phyloP scores from a whole-genome alignment of 2,888 invertebrate genomes.

The Microctonus brassicae region DNA sequence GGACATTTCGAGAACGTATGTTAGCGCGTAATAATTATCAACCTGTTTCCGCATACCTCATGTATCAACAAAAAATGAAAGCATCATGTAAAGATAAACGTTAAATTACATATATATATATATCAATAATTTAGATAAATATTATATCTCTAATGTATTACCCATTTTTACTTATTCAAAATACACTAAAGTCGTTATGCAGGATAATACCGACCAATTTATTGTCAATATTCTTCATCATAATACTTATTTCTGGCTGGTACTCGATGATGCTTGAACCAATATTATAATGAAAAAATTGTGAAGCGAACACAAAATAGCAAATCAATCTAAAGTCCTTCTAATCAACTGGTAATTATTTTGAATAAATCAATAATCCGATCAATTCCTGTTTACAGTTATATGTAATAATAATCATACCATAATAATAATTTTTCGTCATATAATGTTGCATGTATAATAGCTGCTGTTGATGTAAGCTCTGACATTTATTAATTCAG shows the following conservation, averaged over 20 bases:
- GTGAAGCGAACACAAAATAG: not conserved
- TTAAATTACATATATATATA: constrained; percentile 36
- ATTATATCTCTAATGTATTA: not conserved
- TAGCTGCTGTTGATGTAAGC: not conserved
- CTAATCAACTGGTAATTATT: too few species aligned
- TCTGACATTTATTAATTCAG: constrained; percentile 1
- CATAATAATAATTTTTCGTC: too few species aligned
- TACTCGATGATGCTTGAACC: not conserved
- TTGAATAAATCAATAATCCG: too few species aligned
- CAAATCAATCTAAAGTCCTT: too few species aligned
- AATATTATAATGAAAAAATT: too few species aligned
- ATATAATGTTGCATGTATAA: not conserved
- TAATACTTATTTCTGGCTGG: not conserved
- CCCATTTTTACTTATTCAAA: not conserved
- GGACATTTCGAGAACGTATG: constrained; percentile 56
- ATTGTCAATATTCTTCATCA: too few species aligned
- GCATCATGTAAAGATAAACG: constrained; percentile 40
- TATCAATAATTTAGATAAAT: not conserved
- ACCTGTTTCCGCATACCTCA: constrained; percentile 52
- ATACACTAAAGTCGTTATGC: too few species aligned
- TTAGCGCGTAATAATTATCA: constrained; percentile 56
- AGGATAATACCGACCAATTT: too few species aligned
- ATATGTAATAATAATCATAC: too few species aligned
- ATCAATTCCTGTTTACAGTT: too few species aligned
- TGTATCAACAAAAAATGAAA: constrained; percentile 56